Evolutionary conservation across 2,113 vertebrate species (phyloP), one percentile per base, ranked within the genome.

Genomic region (Alouatta palliata): DNA sequence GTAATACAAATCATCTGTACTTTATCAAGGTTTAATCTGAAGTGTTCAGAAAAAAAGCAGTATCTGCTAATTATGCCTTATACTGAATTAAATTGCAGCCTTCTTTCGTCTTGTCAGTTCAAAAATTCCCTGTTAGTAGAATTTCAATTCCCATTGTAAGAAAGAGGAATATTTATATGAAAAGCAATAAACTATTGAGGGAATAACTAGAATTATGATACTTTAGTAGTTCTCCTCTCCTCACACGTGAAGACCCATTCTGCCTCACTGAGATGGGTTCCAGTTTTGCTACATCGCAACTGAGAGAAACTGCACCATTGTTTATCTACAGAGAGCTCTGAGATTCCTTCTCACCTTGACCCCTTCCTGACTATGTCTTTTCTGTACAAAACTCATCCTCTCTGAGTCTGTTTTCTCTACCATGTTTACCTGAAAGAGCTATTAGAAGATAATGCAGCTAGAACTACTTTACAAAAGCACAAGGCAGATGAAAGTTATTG

Each of bases 101-200:
- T 88, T 56, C 17, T 95, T 66, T 88, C 61, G 89, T 37, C 25
- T 93, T 89, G 47, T 77, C 85, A 52, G 12, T 73, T 85, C 17
- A 81, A 27, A 93, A 87, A 73, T 32, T 56, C 20, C 20, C 5
- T 87, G 5, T 49, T 94, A n/a, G 14, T 56, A 23, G 64, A 35
- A 76, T 96, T 97, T 87, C 14, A 71, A 90, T 61, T n/a, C 45
- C 52, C 27, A 27, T 14, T 58, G 8, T 94, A 81, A 85, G 56
- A 92, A 89, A 66, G 5, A 87, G n/a, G 47, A 54, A 14, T 80
- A 66, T 66, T 76, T 87, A 19, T 71, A 37, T 73, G 23, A 16
- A 70, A 6, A 87, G 9, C 19, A 76, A 23, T 32, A 52, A 80
- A 32, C 17, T 45, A 2, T 17, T 37, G 21, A 71, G 47, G 16